These are phyloP conservation scores for Botrylloides violaceus DNA, from an alignment of 23 tunicate species.

Conservation along the genomic window DNA sequence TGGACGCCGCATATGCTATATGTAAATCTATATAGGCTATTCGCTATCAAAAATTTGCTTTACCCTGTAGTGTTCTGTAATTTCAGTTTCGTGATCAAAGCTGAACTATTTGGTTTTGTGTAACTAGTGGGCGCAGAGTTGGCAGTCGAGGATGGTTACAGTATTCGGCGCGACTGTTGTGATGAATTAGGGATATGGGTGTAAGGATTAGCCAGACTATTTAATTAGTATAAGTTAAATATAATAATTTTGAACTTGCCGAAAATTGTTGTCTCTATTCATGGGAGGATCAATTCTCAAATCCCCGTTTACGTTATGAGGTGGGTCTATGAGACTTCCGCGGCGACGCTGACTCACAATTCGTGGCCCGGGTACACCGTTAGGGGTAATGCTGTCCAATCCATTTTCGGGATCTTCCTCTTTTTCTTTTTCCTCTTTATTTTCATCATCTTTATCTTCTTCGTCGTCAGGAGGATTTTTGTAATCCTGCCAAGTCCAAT, in stretches of 20 bases:
- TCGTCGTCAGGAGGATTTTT: conserved; percentile 1
- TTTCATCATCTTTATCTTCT: conserved; percentile 34
- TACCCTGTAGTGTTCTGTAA: too few species aligned
- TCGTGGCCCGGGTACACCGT: neutral
- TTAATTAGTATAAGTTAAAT: too few species aligned
- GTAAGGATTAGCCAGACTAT: too few species aligned
- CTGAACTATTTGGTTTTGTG: too few species aligned
- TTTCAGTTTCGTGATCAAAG: too few species aligned
- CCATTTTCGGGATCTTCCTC: conserved; percentile 15
- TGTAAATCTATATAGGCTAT: too few species aligned
- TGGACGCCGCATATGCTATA: too few species aligned
- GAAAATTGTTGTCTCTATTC: neutral
- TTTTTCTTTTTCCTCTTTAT: conserved; percentile 8
- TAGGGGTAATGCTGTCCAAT: neutral
- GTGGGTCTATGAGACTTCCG: conserved; percentile 17
- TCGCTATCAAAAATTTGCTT: too few species aligned
- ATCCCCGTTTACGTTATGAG: conserved; percentile 13
- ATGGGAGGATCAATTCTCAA: conserved; percentile 26
- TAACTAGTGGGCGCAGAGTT: too few species aligned
- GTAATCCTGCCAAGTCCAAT: conserved; percentile 48
- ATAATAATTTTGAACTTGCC: neutral
- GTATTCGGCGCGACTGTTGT: too few species aligned
- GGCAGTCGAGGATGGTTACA: too few species aligned
- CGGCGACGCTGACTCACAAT: neutral
- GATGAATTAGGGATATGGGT: too few species aligned